Percentiles rank a stretch among this genome's conserved stretches.
Evolutionary conservation across 1,140 invertebrate species (phyloP).

Genomic region (Drosophila equinoxialis): DNA sequence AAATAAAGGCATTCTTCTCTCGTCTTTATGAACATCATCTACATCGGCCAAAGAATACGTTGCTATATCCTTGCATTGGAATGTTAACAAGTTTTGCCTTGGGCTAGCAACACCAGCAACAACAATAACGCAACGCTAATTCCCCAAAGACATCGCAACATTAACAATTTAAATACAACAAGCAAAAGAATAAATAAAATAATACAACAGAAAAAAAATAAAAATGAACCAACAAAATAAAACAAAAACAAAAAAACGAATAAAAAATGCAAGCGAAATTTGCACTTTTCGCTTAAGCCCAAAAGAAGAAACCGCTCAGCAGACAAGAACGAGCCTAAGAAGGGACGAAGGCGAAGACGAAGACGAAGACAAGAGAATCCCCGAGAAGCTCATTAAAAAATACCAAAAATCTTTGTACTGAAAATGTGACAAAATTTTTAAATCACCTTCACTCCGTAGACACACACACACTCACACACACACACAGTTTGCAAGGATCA

Average conservation of each 20-base stretch:
- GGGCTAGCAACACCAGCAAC: slow-evolving; percentile 71
- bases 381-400: slow-evolving; percentile 82
- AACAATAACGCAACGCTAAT: slow-evolving; percentile 69
- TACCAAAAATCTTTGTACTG: slow-evolving; percentile 82
- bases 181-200: slow-evolving; percentile 38
- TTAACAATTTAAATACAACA: slow-evolving; percentile 81
- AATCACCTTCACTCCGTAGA: slow-evolving; percentile 76
- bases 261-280: slow-evolving; percentile 60
- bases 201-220: slow-evolving; percentile 33
- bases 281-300: slow-evolving; percentile 61
- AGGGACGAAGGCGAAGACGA: slow-evolving; percentile 7
- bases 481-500: slow-evolving; percentile 23
- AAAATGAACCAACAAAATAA: slow-evolving; percentile 8
- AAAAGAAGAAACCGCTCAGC: slow-evolving; percentile 20
- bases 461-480: not conserved
- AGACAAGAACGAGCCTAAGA: slow-evolving; percentile 18
- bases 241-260: slow-evolving; percentile 27
- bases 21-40: slow-evolving; percentile 65
- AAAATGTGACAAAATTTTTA: slow-evolving; percentile 83
- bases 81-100: slow-evolving; percentile 74
- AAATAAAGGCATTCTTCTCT: not conserved
- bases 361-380: slow-evolving; percentile 56
- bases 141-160: slow-evolving; percentile 71
- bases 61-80: slow-evolving; percentile 49
- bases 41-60: not conserved